A percentile compares a stretch with the other conserved stretches of the same genome.
These are phyloP conservation scores for Amorpha juglandis DNA, from an alignment of 2,888 invertebrate genomes.

Conservation along the genomic window DNA sequence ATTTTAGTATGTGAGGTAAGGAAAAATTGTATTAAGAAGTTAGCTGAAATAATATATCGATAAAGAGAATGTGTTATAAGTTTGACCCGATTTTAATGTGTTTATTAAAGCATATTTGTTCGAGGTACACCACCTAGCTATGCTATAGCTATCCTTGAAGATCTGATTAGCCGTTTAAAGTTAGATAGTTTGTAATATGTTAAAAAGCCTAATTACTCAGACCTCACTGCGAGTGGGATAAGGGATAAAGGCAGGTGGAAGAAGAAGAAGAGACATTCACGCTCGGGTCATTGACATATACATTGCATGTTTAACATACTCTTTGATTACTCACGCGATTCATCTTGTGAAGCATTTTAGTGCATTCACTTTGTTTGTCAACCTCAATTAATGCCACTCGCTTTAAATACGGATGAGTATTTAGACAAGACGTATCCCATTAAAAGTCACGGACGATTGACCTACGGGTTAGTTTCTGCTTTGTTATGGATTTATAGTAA, in stretches of 20 bases:
- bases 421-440: background rate
- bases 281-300: background rate
- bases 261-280: too few relatives aligned
- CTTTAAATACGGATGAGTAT: background rate
- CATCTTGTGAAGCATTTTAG: background rate
- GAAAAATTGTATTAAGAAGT: background rate
- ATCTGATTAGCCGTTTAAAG: too few relatives aligned
- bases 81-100: too few relatives aligned
- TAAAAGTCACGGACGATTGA: background rate
- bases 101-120: too few relatives aligned
- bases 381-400: background rate
- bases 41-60: too few relatives aligned
- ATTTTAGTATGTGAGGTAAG: background rate
- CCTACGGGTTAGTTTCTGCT: background rate
- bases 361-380: constrained; percentile 4
- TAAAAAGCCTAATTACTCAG: background rate
- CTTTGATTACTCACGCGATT: background rate
- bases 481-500: background rate
- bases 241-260: too few relatives aligned
- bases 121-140: too few relatives aligned
- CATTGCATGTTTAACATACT: background rate
- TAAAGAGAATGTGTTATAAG: too few relatives aligned
- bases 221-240: too few relatives aligned
- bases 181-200: background rate
- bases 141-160: too few relatives aligned